Conservation (phyloP, 2,888 invertebrate species). For the Eugnorisma glareosa region DNA sequence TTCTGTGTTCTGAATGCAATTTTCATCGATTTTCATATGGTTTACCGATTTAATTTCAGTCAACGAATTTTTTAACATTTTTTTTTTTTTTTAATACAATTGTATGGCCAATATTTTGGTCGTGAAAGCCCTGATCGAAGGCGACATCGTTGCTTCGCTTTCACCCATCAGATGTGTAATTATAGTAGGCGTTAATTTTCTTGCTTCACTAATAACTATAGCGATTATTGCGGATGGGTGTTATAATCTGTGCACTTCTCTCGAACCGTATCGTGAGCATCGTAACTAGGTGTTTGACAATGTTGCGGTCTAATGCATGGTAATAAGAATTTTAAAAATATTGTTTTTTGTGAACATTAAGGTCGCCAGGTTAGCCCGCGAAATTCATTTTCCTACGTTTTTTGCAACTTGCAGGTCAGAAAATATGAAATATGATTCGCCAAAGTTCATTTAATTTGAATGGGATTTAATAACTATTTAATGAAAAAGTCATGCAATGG, state of each 20-base stretch:
- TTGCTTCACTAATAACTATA: constrained; percentile 63
- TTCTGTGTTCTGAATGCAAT: neutral
- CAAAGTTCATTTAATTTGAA: no score
- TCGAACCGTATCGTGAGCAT: constrained; percentile 13
- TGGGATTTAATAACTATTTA: no score
- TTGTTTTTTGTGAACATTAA: neutral
- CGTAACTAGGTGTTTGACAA: constrained; percentile 43
- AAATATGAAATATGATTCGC: no score
- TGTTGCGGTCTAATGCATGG: constrained; percentile 26
- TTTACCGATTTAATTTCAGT: neutral
- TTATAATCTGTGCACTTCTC: constrained; percentile 49
- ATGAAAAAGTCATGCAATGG: no score
- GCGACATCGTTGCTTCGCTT: constrained; percentile 74
- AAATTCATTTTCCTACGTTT: no score
- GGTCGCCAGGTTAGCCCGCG: no score
- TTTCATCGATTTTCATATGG: neutral
- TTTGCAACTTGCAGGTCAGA: no score
- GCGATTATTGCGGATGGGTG: constrained; percentile 58
- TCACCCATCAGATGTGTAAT: constrained; percentile 79
- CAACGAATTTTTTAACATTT: neutral
- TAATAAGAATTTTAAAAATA: constrained; percentile 22
- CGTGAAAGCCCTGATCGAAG: constrained; percentile 52
- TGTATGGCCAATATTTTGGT: neutral
- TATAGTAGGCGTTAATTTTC: constrained; percentile 76
- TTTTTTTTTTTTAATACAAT: neutral